A percentile compares a stretch with the other conserved stretches of the same genome.
phyloP scores from a whole-genome alignment of 2,888 invertebrate genomes.

The Scrobipalpa atriplicella region DNA sequence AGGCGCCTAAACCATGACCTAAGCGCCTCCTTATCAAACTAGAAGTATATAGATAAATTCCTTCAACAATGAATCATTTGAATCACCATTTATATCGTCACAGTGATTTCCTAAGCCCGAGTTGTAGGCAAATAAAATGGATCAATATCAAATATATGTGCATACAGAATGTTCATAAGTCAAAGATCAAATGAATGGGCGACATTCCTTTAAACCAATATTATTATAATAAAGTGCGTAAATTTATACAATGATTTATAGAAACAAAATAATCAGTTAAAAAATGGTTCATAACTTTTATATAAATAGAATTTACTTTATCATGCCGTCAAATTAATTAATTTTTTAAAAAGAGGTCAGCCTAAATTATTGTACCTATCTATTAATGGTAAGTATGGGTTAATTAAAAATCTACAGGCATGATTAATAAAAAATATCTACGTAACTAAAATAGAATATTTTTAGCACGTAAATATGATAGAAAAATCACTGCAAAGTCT shows the following conservation, averaged over 20 bases:
- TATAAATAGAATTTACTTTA: no score
- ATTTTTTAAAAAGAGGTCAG: no score
- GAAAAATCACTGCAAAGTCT: no score
- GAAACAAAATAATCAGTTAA: no score
- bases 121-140: background rate
- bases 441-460: no score
- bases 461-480: no score
- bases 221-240: background rate
- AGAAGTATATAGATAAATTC: background rate
- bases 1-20: slow-evolving; percentile 11
- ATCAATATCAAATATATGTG: background rate
- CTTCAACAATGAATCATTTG: background rate
- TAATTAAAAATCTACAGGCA: no score
- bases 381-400: no score
- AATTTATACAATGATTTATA: background rate
- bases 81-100: background rate
- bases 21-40: slow-evolving; percentile 15
- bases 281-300: no score
- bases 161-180: background rate
- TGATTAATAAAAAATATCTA: no score
- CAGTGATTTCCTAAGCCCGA: background rate
- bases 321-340: no score
- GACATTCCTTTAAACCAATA: background rate
- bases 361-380: no score
- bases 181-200: background rate